Evolutionary conservation across 2,113 vertebrate genomes (phyloP).

Genomic region (human): GRCh38 chr14:71362501-71363000

Average conservation of each 20-base stretch:
- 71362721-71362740: constrained; percentile 44
- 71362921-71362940: constrained; percentile 13
- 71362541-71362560: constrained; percentile 63
- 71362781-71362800: constrained; percentile 25
- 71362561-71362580: constrained; percentile 64
- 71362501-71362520: constrained; percentile 60
- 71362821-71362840: neutral
- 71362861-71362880: neutral
- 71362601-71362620: constrained; percentile 52
- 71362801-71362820: constrained; percentile 56
- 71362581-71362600: constrained; percentile 59
- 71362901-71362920: neutral
- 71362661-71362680: constrained; percentile 2
- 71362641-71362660: constrained; percentile 49
- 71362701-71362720: constrained; percentile 54
- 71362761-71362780: constrained; percentile 37
- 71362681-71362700: constrained; percentile 50
- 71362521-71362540: constrained; percentile 66
- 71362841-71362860: neutral
- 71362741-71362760: constrained; percentile 57
- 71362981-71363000: constrained; percentile 40
- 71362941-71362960: constrained; percentile 24
- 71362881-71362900: constrained; percentile 13
- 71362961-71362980: neutral
- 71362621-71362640: constrained; percentile 6